Evolutionary conservation across 2,888 invertebrate species (phyloP).

Genomic region (Petrolisthes cinctipes): DNA sequence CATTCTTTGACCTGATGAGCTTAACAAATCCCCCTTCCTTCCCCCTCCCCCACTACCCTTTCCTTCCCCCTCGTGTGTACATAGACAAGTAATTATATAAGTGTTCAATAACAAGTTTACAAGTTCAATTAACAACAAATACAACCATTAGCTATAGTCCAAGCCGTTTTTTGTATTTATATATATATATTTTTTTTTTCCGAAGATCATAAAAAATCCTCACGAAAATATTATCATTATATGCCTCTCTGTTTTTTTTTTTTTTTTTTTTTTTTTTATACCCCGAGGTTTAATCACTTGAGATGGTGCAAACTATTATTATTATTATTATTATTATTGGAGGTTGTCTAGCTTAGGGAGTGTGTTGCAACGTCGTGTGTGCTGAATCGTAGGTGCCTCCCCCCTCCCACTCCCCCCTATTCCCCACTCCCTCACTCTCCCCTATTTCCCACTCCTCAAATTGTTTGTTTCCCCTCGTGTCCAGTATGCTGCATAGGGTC

Average conservation of each 20-base stretch:
- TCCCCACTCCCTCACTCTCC: not conserved
- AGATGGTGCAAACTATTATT: not conserved
- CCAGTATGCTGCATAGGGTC: too few species aligned
- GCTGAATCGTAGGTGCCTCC: not conserved
- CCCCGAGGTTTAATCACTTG: not conserved
- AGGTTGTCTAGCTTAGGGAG: too few species aligned
- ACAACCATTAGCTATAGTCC: too few species aligned
- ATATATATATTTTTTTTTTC: not conserved
- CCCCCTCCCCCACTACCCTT: too few species aligned
- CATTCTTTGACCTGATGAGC: too few species aligned
- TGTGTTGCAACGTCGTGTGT: too few species aligned
- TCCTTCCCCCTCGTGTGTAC: too few species aligned
- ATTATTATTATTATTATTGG: not conserved
- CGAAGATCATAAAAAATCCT: not conserved
- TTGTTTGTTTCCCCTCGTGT: too few species aligned
- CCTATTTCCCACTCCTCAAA: not conserved
- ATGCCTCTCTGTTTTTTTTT: not conserved
- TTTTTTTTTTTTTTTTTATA: not conserved
- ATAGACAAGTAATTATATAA: too few species aligned
- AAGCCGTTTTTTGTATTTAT: not conserved
- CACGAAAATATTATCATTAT: not conserved
- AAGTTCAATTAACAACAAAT: too few species aligned
- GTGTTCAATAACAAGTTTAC: too few species aligned
- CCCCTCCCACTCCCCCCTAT: not conserved
- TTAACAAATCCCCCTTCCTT: too few species aligned